Evolutionary conservation across 2,888 invertebrate genomes (phyloP), one percentile per base, ranked within the genome.

Genomic region (Gibbula magus): DNA sequence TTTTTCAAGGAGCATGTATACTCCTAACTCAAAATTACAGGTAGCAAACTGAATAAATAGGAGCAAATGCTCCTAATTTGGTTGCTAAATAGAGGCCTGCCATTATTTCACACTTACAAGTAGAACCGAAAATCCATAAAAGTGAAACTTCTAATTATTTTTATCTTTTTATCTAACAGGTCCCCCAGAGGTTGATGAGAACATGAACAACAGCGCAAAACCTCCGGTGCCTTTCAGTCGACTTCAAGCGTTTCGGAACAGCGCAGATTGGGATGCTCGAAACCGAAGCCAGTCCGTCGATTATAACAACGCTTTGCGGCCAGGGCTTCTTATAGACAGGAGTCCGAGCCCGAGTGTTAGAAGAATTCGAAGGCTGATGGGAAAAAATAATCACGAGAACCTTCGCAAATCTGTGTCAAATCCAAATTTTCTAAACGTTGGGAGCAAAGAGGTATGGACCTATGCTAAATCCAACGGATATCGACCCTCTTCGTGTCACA

Each of bases 331-430:
- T 13, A 35, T 53, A 10, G 32, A 56, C 54, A n/a, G 74, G n/a
- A 73, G 56, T 74, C 79, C 79, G 5, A 56, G 79, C 32, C 79
- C 79, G 2, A 79, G 74, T 73, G 54, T 66, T 18, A 53, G 75
- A 22, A 77, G 74, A 53, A 83, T 85, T 13, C 81, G 85, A 0
- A 81, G 82, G 78, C 77, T 85, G 79, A 82, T 85, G 5, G 77
- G 80, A 29, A 67, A 67, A 13, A 79, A 76, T 0, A 74, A 81
- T 1, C 82, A 81, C 20, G 83, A 85, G n/a, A 80, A 80, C 10
- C 82, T 90, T 32, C 81, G 87, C 35, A 85, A 89, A 77, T 89
- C 90, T 32, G 81, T 90, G 22, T 90, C 90, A 32, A 90, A 90
- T 82, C 90, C 90, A 32, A 90, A 89, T 81, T 90, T 89, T 74